Base-by-base conservation (phyloP, 2,797 vertebrate genomes). In the Sebastes cheni region DNA sequence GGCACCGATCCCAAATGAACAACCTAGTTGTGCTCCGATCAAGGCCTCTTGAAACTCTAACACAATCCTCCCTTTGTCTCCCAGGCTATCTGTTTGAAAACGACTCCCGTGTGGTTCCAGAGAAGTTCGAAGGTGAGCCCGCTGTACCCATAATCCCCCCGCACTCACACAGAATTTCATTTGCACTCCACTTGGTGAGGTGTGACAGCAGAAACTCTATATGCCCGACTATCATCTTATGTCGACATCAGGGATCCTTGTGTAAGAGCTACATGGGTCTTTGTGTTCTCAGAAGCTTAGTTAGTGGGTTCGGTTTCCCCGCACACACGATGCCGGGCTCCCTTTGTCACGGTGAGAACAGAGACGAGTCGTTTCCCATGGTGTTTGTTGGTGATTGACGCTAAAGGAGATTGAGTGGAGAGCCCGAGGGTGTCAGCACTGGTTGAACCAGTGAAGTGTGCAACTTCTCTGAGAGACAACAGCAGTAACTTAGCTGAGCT, bases 71-170 rank as follows among this genome's bases (percentile, higher is more conserved):
- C 61, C 39, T 72, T 87, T 80, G 20, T 94, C 39, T 93, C 85
- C 1, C 92, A 99, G 98, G 97, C 72, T 99, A 97, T 89, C 91
- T 96, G 90, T 98, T 97, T 68, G 97, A 98, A 91, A 99, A 98
- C 6, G 98, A 99, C 80, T 97, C 97, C 88, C 97, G 97, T 0
- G 96, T 99, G 66, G 98, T 99, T 87, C 98, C 98, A 60, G 98
- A 99, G 92, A 99, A 97, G 91, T 97, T 96, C 78, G 98, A 99
- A 98, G 97, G 98, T 99, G 65, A 92, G 96, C 23, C 39, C 2
- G 10, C 36, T 10, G 12, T 1, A 14, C 72, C 46, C 36, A 55
- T 13, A 66, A 83, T 59, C 58, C 81, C 22, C 27, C 58, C 25
- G 46, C 65, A 39, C 30, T 54, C 59, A 22, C 72, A 54, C 73